Evolutionary conservation across 2,888 invertebrate species (phyloP).

Genomic region (Emmelina monodactyla): DNA sequence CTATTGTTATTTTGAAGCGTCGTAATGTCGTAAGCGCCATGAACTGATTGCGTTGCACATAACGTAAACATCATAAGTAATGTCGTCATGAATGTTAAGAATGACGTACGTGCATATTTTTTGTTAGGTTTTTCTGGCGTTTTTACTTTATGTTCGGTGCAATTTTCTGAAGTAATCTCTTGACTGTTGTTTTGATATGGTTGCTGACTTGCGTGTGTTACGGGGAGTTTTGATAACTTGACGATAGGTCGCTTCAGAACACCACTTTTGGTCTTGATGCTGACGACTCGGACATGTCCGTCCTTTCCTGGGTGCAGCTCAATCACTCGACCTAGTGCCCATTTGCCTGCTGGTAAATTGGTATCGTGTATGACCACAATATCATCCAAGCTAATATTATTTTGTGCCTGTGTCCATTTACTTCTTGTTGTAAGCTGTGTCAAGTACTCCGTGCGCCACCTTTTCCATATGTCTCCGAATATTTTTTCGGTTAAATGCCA

Average conservation of each 20-base stretch:
- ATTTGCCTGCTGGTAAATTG: background rate
- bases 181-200: too few relatives aligned
- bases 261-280: too few relatives aligned
- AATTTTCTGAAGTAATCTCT: too few relatives aligned
- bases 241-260: background rate
- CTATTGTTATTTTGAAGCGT: too few relatives aligned
- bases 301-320: background rate
- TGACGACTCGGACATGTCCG: background rate
- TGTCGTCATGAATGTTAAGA: too few relatives aligned
- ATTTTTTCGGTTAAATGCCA: background rate
- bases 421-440: background rate
- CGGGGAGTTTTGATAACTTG: background rate
- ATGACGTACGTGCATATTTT: too few relatives aligned
- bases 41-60: too few relatives aligned
- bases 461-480: background rate
- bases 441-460: background rate
- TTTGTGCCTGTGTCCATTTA: background rate
- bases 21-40: too few relatives aligned
- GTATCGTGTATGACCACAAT: background rate
- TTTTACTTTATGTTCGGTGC: too few relatives aligned
- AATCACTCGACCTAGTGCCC: background rate
- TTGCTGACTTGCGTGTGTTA: too few relatives aligned
- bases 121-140: too few relatives aligned
- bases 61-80: too few relatives aligned
- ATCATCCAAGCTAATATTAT: conserved; percentile 1